Base-by-base conservation (phyloP, 2,888 invertebrate species). In the Leucophora obtusa region DNA sequence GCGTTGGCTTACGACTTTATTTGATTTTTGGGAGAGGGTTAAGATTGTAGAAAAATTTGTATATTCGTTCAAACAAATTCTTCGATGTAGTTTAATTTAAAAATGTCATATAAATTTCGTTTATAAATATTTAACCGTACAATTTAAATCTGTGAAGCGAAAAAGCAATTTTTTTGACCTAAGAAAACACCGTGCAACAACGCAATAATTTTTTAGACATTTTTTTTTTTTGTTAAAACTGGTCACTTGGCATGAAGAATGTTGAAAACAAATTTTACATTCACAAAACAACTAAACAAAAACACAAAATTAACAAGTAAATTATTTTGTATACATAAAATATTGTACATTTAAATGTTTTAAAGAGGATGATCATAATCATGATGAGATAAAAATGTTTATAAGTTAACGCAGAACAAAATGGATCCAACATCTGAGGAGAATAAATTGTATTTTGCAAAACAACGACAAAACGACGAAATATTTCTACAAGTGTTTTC, bases 401-500 rank as follows among this genome's bases (percentile, higher is more conserved):
- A 11, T 66, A 43, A 21, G 54, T 54, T 14, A 28, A 33, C 15
- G 7, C n/a, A n/a, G 14, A 8, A 24, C 51, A 51, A 17, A 51
- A 53, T 62, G 28, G 28, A 62, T 50, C 43, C 11, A 15, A 14
- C 21, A 62, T 47, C 50, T 47, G 50, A 53, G 54, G 18, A 53
- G 35, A 9, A 53, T 53, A 58, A 28, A n/a, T 33, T 33, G 28
- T 58, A 33, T 51, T 51, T 11, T 38, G 54, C 18, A 66, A 51
- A 72, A 47, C 14, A n/a, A n/a, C 43, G n/a, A 72, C 43, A 38
- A 66, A 43, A 56, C 24, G 56, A 43, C 77, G 66, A 74, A 71
- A 71, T 58, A 80, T 74, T 71, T 66, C 28, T 28, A 28, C 47
- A 53, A 71, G 51, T 72, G 66, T 71, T 71, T 82, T 81, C 68